Evolutionary conservation across 2,888 invertebrate species (phyloP).

Genomic region (Eristalis arbustorum): DNA sequence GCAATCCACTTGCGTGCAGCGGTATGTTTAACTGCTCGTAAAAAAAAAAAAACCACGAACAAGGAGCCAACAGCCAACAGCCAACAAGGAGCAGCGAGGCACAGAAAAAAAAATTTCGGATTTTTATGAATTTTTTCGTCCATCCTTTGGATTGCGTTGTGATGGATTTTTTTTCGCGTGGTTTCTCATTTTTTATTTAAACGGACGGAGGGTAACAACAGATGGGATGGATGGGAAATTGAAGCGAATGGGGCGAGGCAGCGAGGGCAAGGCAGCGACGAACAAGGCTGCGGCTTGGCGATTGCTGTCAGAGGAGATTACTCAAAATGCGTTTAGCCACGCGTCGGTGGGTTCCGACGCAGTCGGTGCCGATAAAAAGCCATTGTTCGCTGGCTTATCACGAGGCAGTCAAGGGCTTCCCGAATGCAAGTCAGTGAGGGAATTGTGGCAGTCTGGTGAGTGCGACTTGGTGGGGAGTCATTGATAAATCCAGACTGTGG

Average conservation of each 20-base stretch:
- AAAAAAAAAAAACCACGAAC: conserved; percentile 5
- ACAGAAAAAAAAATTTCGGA: conserved; percentile 30
- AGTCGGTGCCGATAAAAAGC: background rate
- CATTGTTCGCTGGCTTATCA: background rate
- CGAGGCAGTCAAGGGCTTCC: background rate
- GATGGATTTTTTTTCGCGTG: conserved; percentile 29
- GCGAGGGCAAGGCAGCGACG: background rate
- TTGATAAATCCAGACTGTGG: no score
- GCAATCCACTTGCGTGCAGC: conserved; percentile 43
- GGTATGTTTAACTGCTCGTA: conserved; percentile 51
- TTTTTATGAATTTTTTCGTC: background rate
- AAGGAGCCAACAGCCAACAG: conserved; percentile 36
- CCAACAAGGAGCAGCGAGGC: no score
- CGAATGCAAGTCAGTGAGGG: background rate
- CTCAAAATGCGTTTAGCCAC: conserved; percentile 43
- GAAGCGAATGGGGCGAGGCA: no score
- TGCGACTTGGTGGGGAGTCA: background rate
- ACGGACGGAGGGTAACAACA: background rate
- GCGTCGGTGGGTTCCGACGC: background rate
- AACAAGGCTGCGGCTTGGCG: background rate
- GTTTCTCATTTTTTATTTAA: conserved; percentile 55
- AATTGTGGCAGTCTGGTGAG: background rate
- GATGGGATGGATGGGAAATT: background rate
- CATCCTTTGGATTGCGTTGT: background rate
- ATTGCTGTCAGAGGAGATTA: conserved; percentile 26